Percentiles rank a stretch among this genome's conserved stretches.
These are phyloP conservation scores for Agrochola circellaris DNA, from an alignment of 2,888 invertebrate species.

Conservation along the genomic window DNA sequence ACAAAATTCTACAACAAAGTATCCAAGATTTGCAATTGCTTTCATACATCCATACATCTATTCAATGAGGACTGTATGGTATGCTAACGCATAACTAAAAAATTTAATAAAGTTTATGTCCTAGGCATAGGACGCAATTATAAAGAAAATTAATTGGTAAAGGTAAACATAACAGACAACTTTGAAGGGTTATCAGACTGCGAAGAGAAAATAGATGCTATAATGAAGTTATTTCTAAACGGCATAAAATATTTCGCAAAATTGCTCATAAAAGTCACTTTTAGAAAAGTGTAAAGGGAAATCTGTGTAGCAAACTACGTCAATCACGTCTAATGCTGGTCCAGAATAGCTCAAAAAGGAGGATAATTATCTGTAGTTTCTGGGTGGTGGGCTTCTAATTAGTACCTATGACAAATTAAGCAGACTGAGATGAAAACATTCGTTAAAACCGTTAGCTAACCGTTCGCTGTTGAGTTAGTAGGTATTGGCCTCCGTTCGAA, in stretches of 20 bases:
- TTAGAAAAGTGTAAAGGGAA: slow-evolving; percentile 72
- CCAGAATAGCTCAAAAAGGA: slow-evolving; percentile 55
- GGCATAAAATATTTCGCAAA: slow-evolving; percentile 72
- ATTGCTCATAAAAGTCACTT: slow-evolving; percentile 72
- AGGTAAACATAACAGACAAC: slow-evolving; percentile 11
- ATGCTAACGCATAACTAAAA: too few species aligned
- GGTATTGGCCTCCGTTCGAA: neutral
- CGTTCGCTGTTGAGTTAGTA: neutral
- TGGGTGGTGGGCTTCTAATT: slow-evolving; percentile 8
- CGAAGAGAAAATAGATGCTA: slow-evolving; percentile 52
- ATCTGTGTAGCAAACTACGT: slow-evolving; percentile 73
- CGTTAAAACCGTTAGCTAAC: neutral
- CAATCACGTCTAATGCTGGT: slow-evolving; percentile 63
- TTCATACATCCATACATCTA: too few species aligned
- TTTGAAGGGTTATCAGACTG: slow-evolving; percentile 32
- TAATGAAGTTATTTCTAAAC: slow-evolving; percentile 70
- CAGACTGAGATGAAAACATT: neutral
- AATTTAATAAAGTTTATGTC: too few species aligned
- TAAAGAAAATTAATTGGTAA: neutral
- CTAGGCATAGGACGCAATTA: neutral
- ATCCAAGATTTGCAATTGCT: neutral
- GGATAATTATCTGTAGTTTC: slow-evolving; percentile 25
- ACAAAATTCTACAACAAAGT: neutral
- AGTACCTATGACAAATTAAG: slow-evolving; percentile 1
- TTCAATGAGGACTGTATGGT: too few species aligned